Conservation (phyloP, 2,888 invertebrate species). For the Omphaloscelis lunosa region DNA sequence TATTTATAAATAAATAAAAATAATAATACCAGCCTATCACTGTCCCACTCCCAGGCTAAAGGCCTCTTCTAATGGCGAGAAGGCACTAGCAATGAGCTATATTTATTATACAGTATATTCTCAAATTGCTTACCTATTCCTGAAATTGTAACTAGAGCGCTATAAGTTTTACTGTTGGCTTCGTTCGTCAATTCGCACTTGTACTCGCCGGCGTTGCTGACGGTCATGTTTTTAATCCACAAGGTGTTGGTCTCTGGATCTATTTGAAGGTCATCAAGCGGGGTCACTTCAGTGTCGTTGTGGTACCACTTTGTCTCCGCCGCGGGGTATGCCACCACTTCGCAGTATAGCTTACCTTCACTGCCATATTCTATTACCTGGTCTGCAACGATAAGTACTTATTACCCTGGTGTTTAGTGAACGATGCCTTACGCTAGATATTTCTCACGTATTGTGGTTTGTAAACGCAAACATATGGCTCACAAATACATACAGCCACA, state of each 20-base stretch:
- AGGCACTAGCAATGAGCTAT: not conserved
- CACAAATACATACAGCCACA: not conserved
- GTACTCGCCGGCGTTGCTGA: slow-evolving; percentile 78
- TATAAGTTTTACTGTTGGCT: slow-evolving; percentile 65
- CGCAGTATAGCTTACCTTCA: slow-evolving; percentile 77
- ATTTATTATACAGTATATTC: not conserved
- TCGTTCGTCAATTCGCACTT: slow-evolving; percentile 77
- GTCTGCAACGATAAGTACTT: slow-evolving; percentile 69
- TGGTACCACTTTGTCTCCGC: slow-evolving; percentile 80
- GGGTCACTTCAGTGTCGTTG: slow-evolving; percentile 73
- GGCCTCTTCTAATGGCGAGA: too few relatives aligned
- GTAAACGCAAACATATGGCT: too few relatives aligned
- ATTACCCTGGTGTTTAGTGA: not conserved
- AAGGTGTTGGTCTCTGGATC: slow-evolving; percentile 71
- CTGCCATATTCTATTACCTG: slow-evolving; percentile 77
- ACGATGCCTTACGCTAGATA: not conserved
- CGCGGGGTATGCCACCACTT: slow-evolving; percentile 82
- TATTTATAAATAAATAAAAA: not conserved
- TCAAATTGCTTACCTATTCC: slow-evolving; percentile 79
- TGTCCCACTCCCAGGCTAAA: too few relatives aligned
- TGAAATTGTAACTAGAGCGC: slow-evolving; percentile 75
- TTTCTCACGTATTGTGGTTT: not conserved
- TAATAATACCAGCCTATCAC: not conserved
- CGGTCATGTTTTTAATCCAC: slow-evolving; percentile 78
- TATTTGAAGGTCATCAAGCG: slow-evolving; percentile 67